Conservation (phyloP, 2,888 invertebrate species). For the Itoplectis maculator region DNA sequence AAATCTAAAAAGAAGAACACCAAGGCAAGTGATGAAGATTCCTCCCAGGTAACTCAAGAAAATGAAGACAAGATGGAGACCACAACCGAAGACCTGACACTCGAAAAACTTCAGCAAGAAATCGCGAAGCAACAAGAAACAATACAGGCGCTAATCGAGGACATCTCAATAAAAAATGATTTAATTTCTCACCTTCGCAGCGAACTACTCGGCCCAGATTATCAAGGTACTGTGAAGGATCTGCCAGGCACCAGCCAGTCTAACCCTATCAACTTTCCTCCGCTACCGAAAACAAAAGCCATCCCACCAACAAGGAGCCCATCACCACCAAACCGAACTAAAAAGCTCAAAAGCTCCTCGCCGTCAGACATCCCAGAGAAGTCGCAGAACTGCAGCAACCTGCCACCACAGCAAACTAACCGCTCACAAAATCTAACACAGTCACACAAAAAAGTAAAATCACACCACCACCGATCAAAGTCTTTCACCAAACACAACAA, state of each 20-base stretch:
- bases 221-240: not conserved
- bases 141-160: not conserved
- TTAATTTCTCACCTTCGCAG: not conserved
- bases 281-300: not conserved
- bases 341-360: not conserved
- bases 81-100: not conserved
- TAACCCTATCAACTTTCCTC: not conserved
- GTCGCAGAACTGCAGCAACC: not conserved
- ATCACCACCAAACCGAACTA: not conserved
- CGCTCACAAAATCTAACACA: not conserved
- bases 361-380: not conserved
- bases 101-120: conserved; percentile 1
- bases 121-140: not conserved
- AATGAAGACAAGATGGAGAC: not conserved
- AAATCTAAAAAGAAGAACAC: not conserved
- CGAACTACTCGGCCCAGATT: not conserved
- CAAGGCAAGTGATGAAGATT: not conserved
- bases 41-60: not conserved
- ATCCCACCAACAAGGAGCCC: not conserved
- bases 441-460: not conserved
- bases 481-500: conserved; percentile 15
- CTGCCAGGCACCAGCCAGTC: not conserved
- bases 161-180: not conserved
- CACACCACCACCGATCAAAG: not conserved
- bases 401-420: not conserved